A percentile compares a stretch with the other conserved stretches of the same genome.
These are phyloP conservation scores for Panthera tigris DNA, from an alignment of 2,113 vertebrate genomes.

Conservation along the genomic window DNA sequence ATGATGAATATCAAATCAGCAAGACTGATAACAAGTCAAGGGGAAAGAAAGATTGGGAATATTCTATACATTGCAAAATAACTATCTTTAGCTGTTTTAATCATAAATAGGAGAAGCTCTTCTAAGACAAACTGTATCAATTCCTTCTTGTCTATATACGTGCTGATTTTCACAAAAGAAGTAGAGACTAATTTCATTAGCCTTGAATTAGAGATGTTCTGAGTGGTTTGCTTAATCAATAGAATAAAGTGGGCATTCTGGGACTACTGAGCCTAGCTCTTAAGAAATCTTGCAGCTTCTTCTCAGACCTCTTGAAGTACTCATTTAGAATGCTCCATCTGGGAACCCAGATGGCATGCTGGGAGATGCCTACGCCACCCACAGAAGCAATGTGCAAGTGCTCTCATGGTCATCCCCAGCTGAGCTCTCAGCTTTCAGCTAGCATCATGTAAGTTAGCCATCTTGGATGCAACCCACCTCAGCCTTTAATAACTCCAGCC, in stretches of 20 bases:
- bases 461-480: background rate
- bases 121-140: background rate
- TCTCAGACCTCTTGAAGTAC: background rate
- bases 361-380: background rate
- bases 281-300: background rate
- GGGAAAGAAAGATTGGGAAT: background rate
- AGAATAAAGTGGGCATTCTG: background rate
- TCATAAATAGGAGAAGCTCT: background rate
- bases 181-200: background rate
- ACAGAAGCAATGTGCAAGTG: background rate
- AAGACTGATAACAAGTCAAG: background rate
- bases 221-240: background rate
- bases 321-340: background rate
- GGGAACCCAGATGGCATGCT: background rate
- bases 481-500: background rate
- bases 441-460: background rate
- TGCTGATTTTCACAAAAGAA: background rate
- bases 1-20: background rate
- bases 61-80: background rate
- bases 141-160: background rate
- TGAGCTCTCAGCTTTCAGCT: background rate
- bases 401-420: background rate
- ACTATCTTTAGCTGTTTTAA: background rate
- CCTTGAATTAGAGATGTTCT: background rate
- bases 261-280: background rate